Evolutionary conservation across 2,113 vertebrate species (phyloP).

Genomic region (Lophius piscatorius): DNA sequence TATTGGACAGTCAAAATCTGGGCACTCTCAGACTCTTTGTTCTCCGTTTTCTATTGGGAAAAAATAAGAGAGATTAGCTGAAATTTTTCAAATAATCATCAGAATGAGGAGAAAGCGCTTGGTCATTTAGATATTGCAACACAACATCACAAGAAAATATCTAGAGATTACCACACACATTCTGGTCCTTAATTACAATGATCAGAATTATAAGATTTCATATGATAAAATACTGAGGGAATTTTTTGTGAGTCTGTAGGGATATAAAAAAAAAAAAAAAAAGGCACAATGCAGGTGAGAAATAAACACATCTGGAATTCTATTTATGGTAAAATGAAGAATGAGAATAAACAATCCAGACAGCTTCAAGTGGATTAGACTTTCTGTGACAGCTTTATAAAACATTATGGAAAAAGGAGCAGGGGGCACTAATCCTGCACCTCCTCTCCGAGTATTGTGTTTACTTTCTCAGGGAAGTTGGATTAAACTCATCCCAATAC

Average conservation of each 20-base stretch:
- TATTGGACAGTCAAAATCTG: constrained; percentile 89
- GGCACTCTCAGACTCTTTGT: constrained; percentile 78
- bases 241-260: background rate
- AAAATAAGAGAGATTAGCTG: constrained; percentile 21
- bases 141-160: constrained; percentile 3
- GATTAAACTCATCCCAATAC: constrained; percentile 65
- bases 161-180: background rate
- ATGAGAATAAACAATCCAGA: constrained; percentile 6
- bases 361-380: constrained; percentile 24
- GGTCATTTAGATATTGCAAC: too few relatives aligned
- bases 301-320: constrained; percentile 32
- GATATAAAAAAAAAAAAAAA: too few relatives aligned
- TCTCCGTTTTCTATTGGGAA: constrained; percentile 79
- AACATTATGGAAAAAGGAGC: constrained; percentile 45
- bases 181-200: background rate
- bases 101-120: too few relatives aligned
- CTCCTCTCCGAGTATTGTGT: constrained; percentile 62
- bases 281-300: background rate
- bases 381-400: constrained; percentile 25
- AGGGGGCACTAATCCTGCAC: constrained; percentile 65
- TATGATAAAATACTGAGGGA: background rate
- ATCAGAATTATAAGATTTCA: background rate
- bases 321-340: constrained; percentile 33
- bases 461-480: constrained; percentile 72
- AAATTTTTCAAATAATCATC: too few relatives aligned